Percentiles rank a stretch among this genome's conserved stretches.
Conservation (phyloP, 1,140 invertebrate species). For the Wiebesia pumilae region DNA sequence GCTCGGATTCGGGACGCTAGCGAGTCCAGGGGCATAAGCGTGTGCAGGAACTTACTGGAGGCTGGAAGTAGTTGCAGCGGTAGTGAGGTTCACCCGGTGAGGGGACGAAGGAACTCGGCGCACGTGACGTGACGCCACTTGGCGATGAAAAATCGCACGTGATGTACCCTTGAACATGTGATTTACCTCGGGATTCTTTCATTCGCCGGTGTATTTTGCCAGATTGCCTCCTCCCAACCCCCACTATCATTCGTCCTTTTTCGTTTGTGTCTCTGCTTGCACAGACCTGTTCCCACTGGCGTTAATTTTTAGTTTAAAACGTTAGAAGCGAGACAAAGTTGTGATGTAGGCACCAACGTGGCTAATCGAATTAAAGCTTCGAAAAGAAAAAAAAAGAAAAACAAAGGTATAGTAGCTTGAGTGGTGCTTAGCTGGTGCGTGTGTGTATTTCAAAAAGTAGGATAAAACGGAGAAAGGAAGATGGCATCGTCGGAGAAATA, state of each 20-base stretch:
- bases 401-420: not conserved
- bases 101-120: not conserved
- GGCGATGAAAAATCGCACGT: conserved; percentile 23
- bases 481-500: conserved; percentile 43
- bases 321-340: not conserved
- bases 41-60: no score
- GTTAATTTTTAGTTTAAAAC: no score
- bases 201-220: not conserved
- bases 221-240: not conserved
- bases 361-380: not conserved
- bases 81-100: not conserved
- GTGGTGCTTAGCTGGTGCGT: conserved; percentile 6
- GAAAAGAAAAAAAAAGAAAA: no score
- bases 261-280: not conserved
- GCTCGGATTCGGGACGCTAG: not conserved
- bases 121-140: not conserved
- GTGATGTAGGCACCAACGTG: not conserved
- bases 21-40: not conserved
- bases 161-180: conserved; percentile 36
- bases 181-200: conserved; percentile 17
- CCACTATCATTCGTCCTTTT: not conserved
- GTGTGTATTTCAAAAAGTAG: not conserved
- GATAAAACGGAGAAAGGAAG: not conserved
- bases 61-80: not conserved
- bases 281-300: not conserved